Evolutionary conservation across 2,797 vertebrate species (phyloP), one percentile per base, ranked within the genome.

Genomic region (Odontamblyopus lacepedii): DNA sequence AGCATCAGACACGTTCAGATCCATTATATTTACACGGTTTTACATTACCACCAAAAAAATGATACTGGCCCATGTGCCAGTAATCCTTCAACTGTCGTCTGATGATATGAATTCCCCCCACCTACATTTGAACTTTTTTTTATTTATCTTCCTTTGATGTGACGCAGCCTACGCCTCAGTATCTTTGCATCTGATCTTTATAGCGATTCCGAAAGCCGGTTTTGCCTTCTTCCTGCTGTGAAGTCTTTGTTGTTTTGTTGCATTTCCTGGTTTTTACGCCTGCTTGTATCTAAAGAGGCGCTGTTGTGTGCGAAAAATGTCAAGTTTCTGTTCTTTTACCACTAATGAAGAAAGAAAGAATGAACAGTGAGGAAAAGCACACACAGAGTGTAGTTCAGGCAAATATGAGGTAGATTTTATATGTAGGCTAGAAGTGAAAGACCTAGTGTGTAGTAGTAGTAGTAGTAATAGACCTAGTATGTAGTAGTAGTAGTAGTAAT

Each of bases 131-230:
- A 19, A 12, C 13, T 61, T 16, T 19, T 19, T 32, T 61, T 30
- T 61, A 12, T 3, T 4, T 19, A 29, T 26, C 19, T 50, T 6
- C 50, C 23, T 65, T 27, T 50, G 44, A 64, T 50, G 63, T 65
- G 23, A 7, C 4, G 13, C 6, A 50, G 63, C 5, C 7, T 23
- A 50, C 41, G 15, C 44, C 15, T 27, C 38, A 48, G 63, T 44
- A 64, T 64, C 63, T 66, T 15, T 50, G 41, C 44, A 29, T 66
- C 63, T 66, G 1, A 66, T 66, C 63, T 63, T 65, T 50, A 50
- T 8, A 16, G 23, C 12, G 19, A 48, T 48, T 48, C 38, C 16
- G 23, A 48, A 64, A 50, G 35, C 63, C 63, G 4, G 12, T 41
- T 6, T 23, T 16, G 63, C 27, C 4, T 15, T 18, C 44, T 66